Evolutionary conservation across 2,113 vertebrate species (phyloP), one percentile per base, ranked within the genome.

Genomic region (Pituophis catenifer): DNA sequence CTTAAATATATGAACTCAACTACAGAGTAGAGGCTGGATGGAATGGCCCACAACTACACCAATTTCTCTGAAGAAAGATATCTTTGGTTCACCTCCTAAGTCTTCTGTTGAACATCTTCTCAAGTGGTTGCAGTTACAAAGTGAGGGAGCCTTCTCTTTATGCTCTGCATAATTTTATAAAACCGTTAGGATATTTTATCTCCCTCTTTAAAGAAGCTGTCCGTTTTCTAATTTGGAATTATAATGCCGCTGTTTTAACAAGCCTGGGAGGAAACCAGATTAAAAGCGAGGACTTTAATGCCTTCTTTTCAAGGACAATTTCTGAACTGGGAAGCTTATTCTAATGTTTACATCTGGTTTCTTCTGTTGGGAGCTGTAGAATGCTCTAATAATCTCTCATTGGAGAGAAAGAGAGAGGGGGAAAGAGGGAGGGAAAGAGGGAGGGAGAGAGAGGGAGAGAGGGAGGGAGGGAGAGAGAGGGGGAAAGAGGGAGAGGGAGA

Each of bases 321-420:
- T 81, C 15, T 81, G 70, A 81, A 19, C 3, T 81, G 70, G 33
- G 33, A 38, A 81, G 65, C 65, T 15, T 81, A 91, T 44, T 62
- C 0, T 12, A 93, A n/a, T 26, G 19, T 90, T 65, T 2, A 29
- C 53, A 21, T 15, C 3, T 0, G 9, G 9, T 38, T 38, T 17
- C 10, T 6, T 44, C 11, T 24, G 0, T 13, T 0, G 21, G 8
- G 8, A 88, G 13, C 38, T 52, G 75, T 6, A 17, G 0, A 1
- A 33, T 52, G 2, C 12, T 29, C 13, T 29, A 87, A 87, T 26
- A 86, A 50, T 87, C 5, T 86, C 48, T 26, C 15, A 29, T 21
- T 33, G 54, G 62, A n/a, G 11, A 15, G 62, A 70, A 11, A 13
- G 26, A 6, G 26, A n/a, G 62, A 10, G 21, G 1, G 57, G 2